Evolutionary conservation across 2,113 vertebrate genomes (phyloP), one percentile per base, ranked within the genome.

Genomic region (Piprites chloris): DNA sequence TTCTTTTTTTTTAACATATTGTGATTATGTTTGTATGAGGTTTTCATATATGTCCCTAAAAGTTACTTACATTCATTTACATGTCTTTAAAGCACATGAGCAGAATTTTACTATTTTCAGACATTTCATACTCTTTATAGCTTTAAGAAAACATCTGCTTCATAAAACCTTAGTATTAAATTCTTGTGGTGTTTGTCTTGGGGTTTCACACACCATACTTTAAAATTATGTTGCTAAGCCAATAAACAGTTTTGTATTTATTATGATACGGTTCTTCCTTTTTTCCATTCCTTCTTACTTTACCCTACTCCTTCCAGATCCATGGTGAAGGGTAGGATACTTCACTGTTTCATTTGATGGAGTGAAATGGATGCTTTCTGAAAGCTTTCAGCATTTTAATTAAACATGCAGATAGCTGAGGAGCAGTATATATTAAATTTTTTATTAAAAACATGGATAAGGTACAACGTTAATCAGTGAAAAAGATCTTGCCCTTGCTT

Each of bases 401-500:
- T 97, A 97, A 98, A 96, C 87, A 92, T 76, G 87, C 80, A 91
- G 84, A 95, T 96, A 90, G 86, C 81, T 63, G 65, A 97, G 37
- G 49, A 97, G 83, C 94, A 71, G 78, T 95, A 95, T 81, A 86
- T 97, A 97, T 96, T 97, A 95, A 92, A 87, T 91, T 87, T 97
- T 97, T 94, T 97, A 98, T 98, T 97, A 96, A 97, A 98, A 97
- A 96, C 78, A 94, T 47, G 52, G 94, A 79, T 93, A 97, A 96
- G 96, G 80, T 95, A 96, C 83, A 72, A 53, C 4, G 41, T 97
- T 97, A 96, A 98, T 97, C 97, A 96, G 95, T 82, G 97, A 93
- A 93, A 89, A 93, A 87, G 86, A 97, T 97, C 94, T 93, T 97
- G 95, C 95, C 95, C 95, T 96, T 96, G 90, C 94, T 97, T 97